phyloP scores from a whole-genome alignment of 2,797 vertebrate species.

The Urophycis tenuis region DNA sequence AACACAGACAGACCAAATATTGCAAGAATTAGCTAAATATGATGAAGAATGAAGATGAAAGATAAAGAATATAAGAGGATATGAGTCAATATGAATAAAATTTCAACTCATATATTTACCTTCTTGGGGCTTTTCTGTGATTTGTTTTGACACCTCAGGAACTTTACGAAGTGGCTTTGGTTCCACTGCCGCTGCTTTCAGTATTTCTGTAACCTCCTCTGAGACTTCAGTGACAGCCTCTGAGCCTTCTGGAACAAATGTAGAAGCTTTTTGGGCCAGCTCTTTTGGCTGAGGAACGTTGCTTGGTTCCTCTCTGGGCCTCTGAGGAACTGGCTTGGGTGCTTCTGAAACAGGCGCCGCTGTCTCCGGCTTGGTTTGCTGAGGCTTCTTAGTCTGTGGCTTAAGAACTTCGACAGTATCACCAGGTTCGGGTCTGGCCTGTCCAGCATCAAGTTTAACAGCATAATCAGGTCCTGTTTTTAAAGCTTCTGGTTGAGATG shows the following conservation, averaged over 20 bases:
- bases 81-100: neutral
- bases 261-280: neutral
- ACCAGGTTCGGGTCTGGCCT: neutral
- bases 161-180: neutral
- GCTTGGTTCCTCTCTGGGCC: neutral
- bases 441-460: neutral
- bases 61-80: neutral
- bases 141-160: conserved; percentile 35
- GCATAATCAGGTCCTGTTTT: conserved; percentile 3
- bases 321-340: conserved; percentile 1
- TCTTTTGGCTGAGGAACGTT: neutral
- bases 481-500: neutral
- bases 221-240: neutral
- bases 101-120: conserved; percentile 44
- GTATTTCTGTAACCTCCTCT: neutral
- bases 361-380: neutral
- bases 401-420: neutral
- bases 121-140: conserved; percentile 35
- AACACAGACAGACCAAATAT: conserved; percentile 30
- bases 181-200: neutral
- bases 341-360: neutral
- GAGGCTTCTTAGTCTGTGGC: neutral
- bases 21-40: neutral
- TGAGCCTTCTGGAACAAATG: neutral
- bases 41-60: conserved; percentile 1